A percentile compares a stretch with the other conserved stretches of the same genome.
Evolutionary conservation across 2,888 invertebrate genomes (phyloP).

Genomic region (Caenorhabditis panamensis): DNA sequence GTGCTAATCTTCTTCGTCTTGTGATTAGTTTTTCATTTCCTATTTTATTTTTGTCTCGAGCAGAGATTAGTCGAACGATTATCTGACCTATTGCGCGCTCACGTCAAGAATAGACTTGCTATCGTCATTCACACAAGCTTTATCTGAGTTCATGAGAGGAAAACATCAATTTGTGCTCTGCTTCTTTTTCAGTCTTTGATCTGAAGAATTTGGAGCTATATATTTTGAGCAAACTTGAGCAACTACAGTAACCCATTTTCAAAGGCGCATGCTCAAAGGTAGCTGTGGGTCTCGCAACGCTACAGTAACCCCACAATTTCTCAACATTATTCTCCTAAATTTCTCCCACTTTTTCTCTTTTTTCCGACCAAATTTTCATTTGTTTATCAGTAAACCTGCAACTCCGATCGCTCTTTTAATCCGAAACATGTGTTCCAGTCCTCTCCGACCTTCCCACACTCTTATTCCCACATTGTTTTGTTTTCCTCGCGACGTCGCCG

Average conservation of each 20-base stretch:
- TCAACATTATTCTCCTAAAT: too few species aligned
- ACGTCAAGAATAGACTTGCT: neutral
- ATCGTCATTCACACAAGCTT: too few species aligned
- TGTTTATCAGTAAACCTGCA: neutral
- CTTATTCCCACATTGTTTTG: slow-evolving; percentile 2
- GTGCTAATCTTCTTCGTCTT: slow-evolving; percentile 12
- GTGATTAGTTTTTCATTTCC: neutral
- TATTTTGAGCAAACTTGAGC: too few species aligned
- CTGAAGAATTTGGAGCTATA: neutral
- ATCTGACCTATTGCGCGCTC: slow-evolving; percentile 1
- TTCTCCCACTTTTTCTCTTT: neutral
- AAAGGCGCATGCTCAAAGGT: too few species aligned
- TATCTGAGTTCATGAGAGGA: too few species aligned
- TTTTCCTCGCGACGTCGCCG: slow-evolving; percentile 13
- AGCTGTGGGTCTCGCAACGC: neutral
- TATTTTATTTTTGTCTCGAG: neutral
- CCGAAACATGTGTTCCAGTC: slow-evolving; percentile 7
- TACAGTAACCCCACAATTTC: too few species aligned
- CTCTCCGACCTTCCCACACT: neutral
- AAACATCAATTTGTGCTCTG: neutral
- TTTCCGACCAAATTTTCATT: neutral
- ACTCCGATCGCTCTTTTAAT: neutral
- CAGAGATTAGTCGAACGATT: neutral
- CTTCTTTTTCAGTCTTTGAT: neutral
- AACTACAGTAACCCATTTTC: too few species aligned